Conservation (phyloP, 2,888 invertebrate genomes). For the Cylloceria caligata region DNA sequence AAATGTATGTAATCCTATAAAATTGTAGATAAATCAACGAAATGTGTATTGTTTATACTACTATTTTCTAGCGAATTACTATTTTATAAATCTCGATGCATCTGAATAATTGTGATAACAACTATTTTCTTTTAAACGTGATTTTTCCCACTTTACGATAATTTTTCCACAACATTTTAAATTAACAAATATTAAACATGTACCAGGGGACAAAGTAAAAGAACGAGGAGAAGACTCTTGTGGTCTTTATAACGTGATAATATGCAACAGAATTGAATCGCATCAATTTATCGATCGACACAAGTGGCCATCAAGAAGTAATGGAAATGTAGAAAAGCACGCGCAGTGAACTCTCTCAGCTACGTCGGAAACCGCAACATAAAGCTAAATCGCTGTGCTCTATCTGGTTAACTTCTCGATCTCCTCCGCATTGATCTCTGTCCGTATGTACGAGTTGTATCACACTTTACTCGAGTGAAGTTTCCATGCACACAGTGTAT, state of each 20-base stretch:
- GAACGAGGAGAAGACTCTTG: background rate
- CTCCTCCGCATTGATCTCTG: constrained; percentile 9
- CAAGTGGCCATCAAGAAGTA: constrained; percentile 7
- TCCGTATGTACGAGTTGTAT: background rate
- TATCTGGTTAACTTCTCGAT: constrained; percentile 20
- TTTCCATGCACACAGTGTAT: constrained; percentile 16
- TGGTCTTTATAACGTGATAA: background rate
- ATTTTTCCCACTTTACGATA: background rate
- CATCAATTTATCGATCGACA: constrained; percentile 5
- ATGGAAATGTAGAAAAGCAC: constrained; percentile 25
- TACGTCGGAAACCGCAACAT: background rate
- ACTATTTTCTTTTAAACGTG: background rate
- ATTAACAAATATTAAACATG: too few relatives aligned
- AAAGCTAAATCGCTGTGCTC: background rate
- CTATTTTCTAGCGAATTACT: too few relatives aligned
- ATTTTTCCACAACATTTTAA: too few relatives aligned
- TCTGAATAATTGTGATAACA: background rate
- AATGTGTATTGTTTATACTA: too few relatives aligned
- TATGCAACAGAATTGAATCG: background rate
- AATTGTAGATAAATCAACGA: too few relatives aligned
- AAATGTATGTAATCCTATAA: too few relatives aligned
- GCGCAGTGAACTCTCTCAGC: constrained; percentile 14
- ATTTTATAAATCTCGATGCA: too few relatives aligned
- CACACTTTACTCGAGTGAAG: constrained; percentile 28
- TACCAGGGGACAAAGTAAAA: background rate